Base-by-base conservation (phyloP, 2,888 invertebrate genomes). In the Phalera bucephala region DNA sequence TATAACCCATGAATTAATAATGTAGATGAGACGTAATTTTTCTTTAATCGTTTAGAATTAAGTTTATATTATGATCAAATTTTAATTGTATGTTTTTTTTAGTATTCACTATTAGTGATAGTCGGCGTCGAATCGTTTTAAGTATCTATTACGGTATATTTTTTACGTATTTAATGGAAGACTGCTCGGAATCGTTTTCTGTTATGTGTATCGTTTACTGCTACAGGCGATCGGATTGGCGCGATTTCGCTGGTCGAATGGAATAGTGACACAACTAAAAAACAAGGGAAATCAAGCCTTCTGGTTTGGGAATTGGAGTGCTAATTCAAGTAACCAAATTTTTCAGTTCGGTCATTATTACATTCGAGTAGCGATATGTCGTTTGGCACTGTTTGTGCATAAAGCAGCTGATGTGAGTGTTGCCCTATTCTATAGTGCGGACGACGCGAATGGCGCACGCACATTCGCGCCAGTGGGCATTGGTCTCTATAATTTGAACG, bases 1-100 rank as follows among this genome's bases (percentile, higher is more conserved):
- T 81, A 76, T 87, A 88, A 83, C 76, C 86, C 76, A 82, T 76
- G 58, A 70, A 73, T 56, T 79, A 72, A 69, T 83, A 77, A 80
- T 66, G 56, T 81, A 82, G 78, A 23, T 43, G 51, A 66, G 60
- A 70, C 54, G 68, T 79, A 80, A 74, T 72, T 76, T 65, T 74
- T 71, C 73, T 68, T 64, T 61, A 64, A 72, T 71, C 63, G 10
- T 49, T 68, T 76, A 73, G 67, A 46, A 41, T 65, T 79, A 73
- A 74, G 66, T 71, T 60, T 61, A 64, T 50, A 48, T 47, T 50
- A 65, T 74, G 83, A 84, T 81, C 84, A 85, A 86, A 80, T 66
- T 73, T 57, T 55, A 45, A 63, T n/a, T n/a, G 58, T 72, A 67
- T 67, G 63, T 68, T 75, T 73, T 72, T 73, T 73, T 72, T 60